Conservation (phyloP, 1,140 invertebrate species). For the Heliconius hewitsoni region DNA sequence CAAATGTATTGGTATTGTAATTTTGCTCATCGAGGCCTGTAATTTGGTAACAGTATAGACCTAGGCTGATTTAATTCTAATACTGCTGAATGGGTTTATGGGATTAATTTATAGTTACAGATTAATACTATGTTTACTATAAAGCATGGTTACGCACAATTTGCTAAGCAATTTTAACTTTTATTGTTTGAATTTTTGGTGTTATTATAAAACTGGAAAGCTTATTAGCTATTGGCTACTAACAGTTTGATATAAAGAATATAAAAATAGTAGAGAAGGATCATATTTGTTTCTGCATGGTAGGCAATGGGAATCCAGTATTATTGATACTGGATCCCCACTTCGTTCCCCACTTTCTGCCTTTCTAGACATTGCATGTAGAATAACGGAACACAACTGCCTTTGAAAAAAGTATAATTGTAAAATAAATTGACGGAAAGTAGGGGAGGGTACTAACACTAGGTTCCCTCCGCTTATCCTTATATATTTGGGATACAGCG, state of each 20-base stretch:
- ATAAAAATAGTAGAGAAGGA: too few species aligned
- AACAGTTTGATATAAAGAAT: neutral
- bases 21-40: slow-evolving; percentile 13
- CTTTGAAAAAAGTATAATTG: too few species aligned
- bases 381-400: too few species aligned
- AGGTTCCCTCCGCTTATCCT: neutral
- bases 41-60: slow-evolving; percentile 19
- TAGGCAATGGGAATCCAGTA: too few species aligned
- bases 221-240: too few species aligned
- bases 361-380: too few species aligned
- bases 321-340: too few species aligned
- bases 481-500: neutral
- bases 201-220: neutral
- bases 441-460: too few species aligned
- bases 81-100: slow-evolving; percentile 15
- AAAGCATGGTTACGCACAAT: neutral
- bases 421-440: neutral
- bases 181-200: neutral
- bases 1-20: slow-evolving; percentile 20
- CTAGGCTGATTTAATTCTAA: slow-evolving; percentile 18
- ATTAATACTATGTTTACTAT: slow-evolving; percentile 4
- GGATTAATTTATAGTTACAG: slow-evolving; percentile 10
- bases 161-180: neutral
- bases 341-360: too few species aligned
- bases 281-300: too few species aligned